Conservation (phyloP, 1,140 invertebrate species). For the Pseudomyrmex concolor region DNA sequence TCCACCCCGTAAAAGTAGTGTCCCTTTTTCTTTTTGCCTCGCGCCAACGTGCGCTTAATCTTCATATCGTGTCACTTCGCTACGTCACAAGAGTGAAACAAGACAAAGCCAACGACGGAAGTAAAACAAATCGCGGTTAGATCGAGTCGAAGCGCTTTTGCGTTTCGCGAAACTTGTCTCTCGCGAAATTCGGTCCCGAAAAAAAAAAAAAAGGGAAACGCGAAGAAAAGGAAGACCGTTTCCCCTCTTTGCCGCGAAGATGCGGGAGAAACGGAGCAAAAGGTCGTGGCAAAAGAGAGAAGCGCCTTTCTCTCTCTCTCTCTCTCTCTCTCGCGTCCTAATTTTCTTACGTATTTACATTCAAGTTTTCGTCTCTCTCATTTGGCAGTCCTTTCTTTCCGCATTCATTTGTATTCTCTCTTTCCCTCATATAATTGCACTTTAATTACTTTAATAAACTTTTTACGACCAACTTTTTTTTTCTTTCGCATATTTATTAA, state of each 20-base stretch:
- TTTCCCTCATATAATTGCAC: not conserved
- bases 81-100: constrained; percentile 38
- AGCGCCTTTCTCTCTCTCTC: not conserved
- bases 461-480: not conserved
- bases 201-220: not conserved
- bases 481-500: not conserved
- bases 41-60: constrained; percentile 53
- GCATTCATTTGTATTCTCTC: not conserved
- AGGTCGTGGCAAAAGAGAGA: not conserved
- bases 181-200: not conserved
- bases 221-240: not conserved
- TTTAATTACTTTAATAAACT: constrained; percentile 12
- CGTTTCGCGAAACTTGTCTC: not conserved
- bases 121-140: constrained; percentile 55
- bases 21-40: not conserved
- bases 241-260: not conserved
- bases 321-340: not conserved
- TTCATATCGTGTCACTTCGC: constrained; percentile 41
- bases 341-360: not conserved
- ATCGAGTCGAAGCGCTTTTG: constrained; percentile 51
- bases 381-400: too few species aligned
- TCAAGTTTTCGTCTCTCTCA: not conserved
- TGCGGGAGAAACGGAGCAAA: not conserved
- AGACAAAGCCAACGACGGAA: constrained; percentile 22
- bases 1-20: constrained; percentile 17